phyloP scores from a whole-genome alignment of 2,888 invertebrate species.

The Lingula anatina region DNA sequence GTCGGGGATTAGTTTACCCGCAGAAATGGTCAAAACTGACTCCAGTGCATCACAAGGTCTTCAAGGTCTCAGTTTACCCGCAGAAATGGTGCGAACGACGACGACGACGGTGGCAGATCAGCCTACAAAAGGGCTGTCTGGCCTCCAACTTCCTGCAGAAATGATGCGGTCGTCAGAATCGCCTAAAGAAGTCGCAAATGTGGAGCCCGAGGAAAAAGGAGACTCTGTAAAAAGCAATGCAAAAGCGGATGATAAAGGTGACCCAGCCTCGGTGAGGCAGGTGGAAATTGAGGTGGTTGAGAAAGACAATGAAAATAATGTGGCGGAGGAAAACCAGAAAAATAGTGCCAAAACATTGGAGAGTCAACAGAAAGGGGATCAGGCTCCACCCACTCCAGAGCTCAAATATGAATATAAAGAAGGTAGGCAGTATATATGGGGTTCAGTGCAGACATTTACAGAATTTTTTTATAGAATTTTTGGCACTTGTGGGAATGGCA shows the following conservation, averaged over 20 bases:
- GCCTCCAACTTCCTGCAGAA: background rate
- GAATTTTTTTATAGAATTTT: too few relatives aligned
- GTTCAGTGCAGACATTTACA: too few relatives aligned
- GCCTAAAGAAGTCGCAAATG: background rate
- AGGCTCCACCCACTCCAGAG: conserved; percentile 4
- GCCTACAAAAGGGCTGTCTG: too few relatives aligned
- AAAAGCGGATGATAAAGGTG: conserved; percentile 11
- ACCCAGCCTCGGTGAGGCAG: background rate
- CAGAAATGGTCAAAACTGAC: too few relatives aligned
- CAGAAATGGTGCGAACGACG: too few relatives aligned
- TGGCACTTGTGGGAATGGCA: too few relatives aligned
- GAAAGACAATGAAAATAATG: background rate
- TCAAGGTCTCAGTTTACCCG: too few relatives aligned
- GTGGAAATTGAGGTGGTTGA: conserved; percentile 5
- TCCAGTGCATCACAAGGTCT: too few relatives aligned
- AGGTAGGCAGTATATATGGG: conserved; percentile 15
- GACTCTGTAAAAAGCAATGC: too few relatives aligned
- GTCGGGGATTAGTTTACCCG: background rate
- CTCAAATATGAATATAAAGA: conserved; percentile 28
- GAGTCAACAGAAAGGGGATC: conserved; percentile 7
- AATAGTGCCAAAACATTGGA: conserved; percentile 15
- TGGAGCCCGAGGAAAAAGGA: too few relatives aligned
- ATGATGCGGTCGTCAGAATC: background rate
- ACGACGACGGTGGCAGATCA: too few relatives aligned
- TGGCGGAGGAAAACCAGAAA: conserved; percentile 16